Evolutionary conservation across 2,797 vertebrate genomes (phyloP).

Genomic region (Anguilla pacifica): DNA sequence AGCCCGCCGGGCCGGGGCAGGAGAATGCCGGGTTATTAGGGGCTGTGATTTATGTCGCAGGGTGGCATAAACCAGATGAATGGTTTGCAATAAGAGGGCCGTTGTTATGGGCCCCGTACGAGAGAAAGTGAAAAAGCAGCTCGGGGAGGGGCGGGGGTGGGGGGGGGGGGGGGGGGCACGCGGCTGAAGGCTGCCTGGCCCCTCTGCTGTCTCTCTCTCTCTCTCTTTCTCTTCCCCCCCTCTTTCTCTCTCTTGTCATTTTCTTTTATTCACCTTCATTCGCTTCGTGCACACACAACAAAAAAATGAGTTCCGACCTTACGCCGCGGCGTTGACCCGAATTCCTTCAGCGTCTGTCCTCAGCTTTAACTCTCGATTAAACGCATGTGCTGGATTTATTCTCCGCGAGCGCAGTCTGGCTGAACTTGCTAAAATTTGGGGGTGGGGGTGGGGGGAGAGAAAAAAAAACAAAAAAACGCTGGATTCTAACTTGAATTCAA

Average conservation of each 20-base stretch:
- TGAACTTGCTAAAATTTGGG: background rate
- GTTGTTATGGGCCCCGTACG: slow-evolving; percentile 46
- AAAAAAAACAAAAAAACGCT: background rate
- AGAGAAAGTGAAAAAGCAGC: slow-evolving; percentile 21
- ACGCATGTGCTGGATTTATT: background rate
- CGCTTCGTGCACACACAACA: too few relatives aligned
- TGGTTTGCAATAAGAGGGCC: slow-evolving; percentile 49
- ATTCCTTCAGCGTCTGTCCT: background rate
- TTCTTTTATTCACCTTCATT: background rate
- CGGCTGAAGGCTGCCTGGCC: background rate
- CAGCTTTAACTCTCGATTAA: background rate
- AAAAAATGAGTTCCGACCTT: too few relatives aligned
- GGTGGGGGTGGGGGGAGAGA: too few relatives aligned
- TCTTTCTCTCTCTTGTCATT: background rate
- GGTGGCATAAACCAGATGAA: slow-evolving; percentile 52
- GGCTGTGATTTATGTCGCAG: slow-evolving; percentile 50
- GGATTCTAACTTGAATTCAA: background rate
- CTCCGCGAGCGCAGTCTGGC: background rate
- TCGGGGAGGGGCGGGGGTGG: slow-evolving; percentile 7
- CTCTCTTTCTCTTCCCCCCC: too few relatives aligned
- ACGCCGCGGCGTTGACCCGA: too few relatives aligned
- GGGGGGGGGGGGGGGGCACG: background rate
- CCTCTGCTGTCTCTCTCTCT: background rate
- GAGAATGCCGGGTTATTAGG: slow-evolving; percentile 39
- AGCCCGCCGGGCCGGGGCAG: slow-evolving; percentile 33